Conservation (phyloP, 2,797 vertebrate genomes). For the Ficedula albicollis region DNA sequence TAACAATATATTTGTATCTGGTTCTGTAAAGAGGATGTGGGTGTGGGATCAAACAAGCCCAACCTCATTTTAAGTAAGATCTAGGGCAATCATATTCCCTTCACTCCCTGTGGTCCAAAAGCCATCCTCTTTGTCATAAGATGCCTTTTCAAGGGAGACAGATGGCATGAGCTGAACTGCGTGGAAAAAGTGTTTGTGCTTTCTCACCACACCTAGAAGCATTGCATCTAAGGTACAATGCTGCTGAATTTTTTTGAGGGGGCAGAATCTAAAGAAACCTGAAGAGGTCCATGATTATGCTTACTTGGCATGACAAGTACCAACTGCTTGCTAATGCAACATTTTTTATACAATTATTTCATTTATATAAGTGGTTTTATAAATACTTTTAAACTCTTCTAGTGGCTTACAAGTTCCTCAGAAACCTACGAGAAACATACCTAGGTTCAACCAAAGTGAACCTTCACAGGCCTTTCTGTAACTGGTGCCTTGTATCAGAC, state of each 20-base stretch:
- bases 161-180: slow-evolving; percentile 45
- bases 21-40: not conserved
- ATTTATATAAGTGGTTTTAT: not conserved
- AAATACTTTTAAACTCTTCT: not conserved
- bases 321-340: not conserved
- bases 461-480: not conserved
- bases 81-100: not conserved
- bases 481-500: not conserved
- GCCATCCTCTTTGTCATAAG: not conserved
- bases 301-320: not conserved
- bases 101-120: not conserved
- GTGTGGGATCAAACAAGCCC: not conserved
- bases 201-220: slow-evolving; percentile 22
- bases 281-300: not conserved
- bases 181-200: slow-evolving; percentile 17
- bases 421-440: not conserved
- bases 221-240: not conserved
- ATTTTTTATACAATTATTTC: not conserved
- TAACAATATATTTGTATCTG: not conserved
- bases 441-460: not conserved
- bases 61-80: slow-evolving; percentile 1
- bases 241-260: not conserved
- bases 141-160: slow-evolving; percentile 35
- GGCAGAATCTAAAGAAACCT: not conserved
- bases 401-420: not conserved